Base-by-base conservation (phyloP, 2,888 invertebrate genomes). In the Octonoba sinensis region DNA sequence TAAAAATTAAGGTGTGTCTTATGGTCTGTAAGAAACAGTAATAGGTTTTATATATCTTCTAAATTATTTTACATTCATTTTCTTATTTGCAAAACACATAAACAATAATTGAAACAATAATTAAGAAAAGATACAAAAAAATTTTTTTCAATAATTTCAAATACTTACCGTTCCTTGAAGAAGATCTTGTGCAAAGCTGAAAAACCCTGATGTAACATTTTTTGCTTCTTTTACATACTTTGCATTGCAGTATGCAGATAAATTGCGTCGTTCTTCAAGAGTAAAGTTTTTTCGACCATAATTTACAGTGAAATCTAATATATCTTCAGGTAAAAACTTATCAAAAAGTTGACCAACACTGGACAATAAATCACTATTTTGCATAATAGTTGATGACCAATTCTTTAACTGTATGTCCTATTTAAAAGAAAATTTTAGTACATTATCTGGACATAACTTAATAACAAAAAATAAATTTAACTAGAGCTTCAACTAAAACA, bases 151-250 rank as follows among this genome's bases (percentile, higher is more conserved):
- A 36, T 60, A 12, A 60, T 46, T 18, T 16, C 49, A n/a, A 24
- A 56, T n/a, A 71, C 49, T 57, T 73, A 83, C 83, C 24, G 83
- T 83, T 77, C 83, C 83, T 69, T 83, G 83, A 15, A 83, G 59
- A 20, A 83, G 64, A 64, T 83, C 83, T 54, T 83, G 77, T 1
- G 69, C 36, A 16, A 22, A 66, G 56, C 56, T 71, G 0, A 72
- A 46, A 20, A 73, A 24, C 20, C 36, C 73, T 44, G 11, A 18
- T 11, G 62, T 60, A 18, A 46, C n/a, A 69, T 72, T 69, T 56
- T 49, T n/a, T 64, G 67, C 49, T 27, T 73, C 67, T n/a, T 66
- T 51, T 47, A 18, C 44, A 62, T 79, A 79, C 27, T 24, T n/a
- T 27, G 15, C 18, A 56, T 62, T 59, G 69, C 79, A 79, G 16